Base-by-base conservation (phyloP, 2,797 vertebrate genomes). In the Toxotes lorentzi region DNA sequence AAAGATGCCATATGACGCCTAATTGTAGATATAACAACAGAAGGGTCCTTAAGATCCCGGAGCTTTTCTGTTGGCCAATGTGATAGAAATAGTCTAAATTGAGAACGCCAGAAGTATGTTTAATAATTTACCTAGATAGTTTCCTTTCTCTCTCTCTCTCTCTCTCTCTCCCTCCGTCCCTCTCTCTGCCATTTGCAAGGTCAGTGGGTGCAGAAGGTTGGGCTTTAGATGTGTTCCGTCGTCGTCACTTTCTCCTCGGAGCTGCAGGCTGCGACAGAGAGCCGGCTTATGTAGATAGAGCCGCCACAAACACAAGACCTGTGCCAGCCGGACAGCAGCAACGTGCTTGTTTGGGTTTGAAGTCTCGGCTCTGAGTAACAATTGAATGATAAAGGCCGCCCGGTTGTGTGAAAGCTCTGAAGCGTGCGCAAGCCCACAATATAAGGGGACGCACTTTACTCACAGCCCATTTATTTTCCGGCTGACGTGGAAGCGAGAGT, bases 71-170 rank as follows among this genome's bases (percentile, higher is more conserved):
- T 43, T 21, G 14, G 10, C 50, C 27, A 30, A 1, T 57, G 51
- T 69, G 51, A 69, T 56, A 88, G 87, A 89, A 88, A 91, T 90
- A 90, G 59, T 88, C 91, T 85, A 92, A 92, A 92, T 79, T 89
- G 89, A 88, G 91, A 93, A 86, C 71, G 89, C 82, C 87, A 90
- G 90, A 68, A 70, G 89, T 79, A 51, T 76, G 79, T 94, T 96
- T 94, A 97, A 96, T 97, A 96, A 96, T 97, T 95, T 92, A 96
- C 80, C 78, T 88, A 83, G 83, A 90, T 78, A 90, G 61, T 86
- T 81, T 65, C 60, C 48, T 43, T 40, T 53, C 66, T 43, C 41
- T 60, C 58, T 13, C 21, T 38, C 74, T 66, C 61, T 67, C 70
- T 50, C 56, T 34, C 79, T 54, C 66, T 58, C 76, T 30, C 70